Base-by-base conservation (phyloP, 2,113 vertebrate species). In the Capreolus pygargus region DNA sequence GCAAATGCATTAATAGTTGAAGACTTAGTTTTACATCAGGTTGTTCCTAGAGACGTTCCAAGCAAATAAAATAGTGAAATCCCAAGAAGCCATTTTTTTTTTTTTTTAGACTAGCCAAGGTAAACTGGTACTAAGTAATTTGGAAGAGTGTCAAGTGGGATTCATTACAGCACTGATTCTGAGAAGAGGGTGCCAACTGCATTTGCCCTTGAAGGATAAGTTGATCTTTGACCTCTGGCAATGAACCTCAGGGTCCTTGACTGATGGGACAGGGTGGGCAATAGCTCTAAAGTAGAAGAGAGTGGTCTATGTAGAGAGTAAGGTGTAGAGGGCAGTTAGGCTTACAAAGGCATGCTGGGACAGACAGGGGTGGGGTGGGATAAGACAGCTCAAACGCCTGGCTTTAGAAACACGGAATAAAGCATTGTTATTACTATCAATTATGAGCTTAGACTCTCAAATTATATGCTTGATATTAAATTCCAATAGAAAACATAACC, bases 21-120 rank as follows among this genome's bases (percentile, higher is more conserved):
- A 78, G 64, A 84, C 27, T 94, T 97, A 74, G 13, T 50, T 95
- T 95, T 92, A 74, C n/a, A 78, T 87, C 91, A 95, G 64, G 78
- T 43, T 45, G 27, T 82, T 86, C 61, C 82, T 60, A 91, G 61
- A 93, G 47, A 87, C 14, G 9, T 86, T 50, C n/a, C 76, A 90
- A 79, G 55, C 74, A 79, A 76, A 95, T 61, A 88, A 95, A 92
- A 96, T 11, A 61, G 54, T 93, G 33, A 93, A 91, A 95, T 91
- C 54, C 25, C 45, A 64, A 36, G 54, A 60, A 87, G 64, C 9
- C 25, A n/a, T 13, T 64, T 50, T 79, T 94, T 91, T 79, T 94
- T 91, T 52, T 60, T 89, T 96, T 70, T 10, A 89, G 12, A 61
- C 11, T 43, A 61, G 36, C 50, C 81, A 89, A 93, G 58, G 74